Percentiles rank a stretch among this genome's conserved stretches.
Evolutionary conservation across 1,140 invertebrate species (phyloP).

Genomic region (Drosophila willistoni): DNA sequence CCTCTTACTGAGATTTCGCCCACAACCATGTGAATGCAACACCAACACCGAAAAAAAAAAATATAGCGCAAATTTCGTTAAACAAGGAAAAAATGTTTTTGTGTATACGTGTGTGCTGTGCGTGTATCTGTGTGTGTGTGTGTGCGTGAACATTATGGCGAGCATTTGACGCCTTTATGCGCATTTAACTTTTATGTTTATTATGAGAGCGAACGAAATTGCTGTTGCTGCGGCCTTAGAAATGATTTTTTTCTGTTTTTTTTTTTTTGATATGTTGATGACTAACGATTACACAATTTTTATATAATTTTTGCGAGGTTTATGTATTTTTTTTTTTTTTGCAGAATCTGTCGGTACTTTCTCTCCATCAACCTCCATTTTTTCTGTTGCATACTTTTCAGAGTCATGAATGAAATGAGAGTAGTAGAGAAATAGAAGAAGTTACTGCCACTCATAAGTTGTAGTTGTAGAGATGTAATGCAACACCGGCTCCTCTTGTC

Average conservation of each 20-base stretch:
- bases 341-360: too few relatives aligned
- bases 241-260: not conserved
- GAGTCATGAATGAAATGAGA: slow-evolving; percentile 52
- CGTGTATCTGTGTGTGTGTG: not conserved
- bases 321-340: not conserved
- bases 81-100: not conserved
- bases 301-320: slow-evolving; percentile 6
- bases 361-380: slow-evolving; percentile 22
- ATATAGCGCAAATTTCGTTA: slow-evolving; percentile 26
- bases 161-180: slow-evolving; percentile 58
- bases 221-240: slow-evolving; percentile 17
- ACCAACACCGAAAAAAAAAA: slow-evolving; percentile 10
- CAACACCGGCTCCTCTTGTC: not conserved
- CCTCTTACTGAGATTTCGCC: not conserved
- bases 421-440: slow-evolving; percentile 17
- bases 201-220: slow-evolving; percentile 57
- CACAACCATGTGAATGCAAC: slow-evolving; percentile 6
- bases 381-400: slow-evolving; percentile 41
- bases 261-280: slow-evolving; percentile 11
- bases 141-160: slow-evolving; percentile 61
- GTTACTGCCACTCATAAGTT: slow-evolving; percentile 24
- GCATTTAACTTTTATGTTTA: slow-evolving; percentile 65
- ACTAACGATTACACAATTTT: slow-evolving; percentile 14
- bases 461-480: slow-evolving; percentile 51
- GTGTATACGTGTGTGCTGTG: not conserved